Evolutionary conservation across 1,140 invertebrate genomes (phyloP).

Genomic region (Chironomus tepperi): DNA sequence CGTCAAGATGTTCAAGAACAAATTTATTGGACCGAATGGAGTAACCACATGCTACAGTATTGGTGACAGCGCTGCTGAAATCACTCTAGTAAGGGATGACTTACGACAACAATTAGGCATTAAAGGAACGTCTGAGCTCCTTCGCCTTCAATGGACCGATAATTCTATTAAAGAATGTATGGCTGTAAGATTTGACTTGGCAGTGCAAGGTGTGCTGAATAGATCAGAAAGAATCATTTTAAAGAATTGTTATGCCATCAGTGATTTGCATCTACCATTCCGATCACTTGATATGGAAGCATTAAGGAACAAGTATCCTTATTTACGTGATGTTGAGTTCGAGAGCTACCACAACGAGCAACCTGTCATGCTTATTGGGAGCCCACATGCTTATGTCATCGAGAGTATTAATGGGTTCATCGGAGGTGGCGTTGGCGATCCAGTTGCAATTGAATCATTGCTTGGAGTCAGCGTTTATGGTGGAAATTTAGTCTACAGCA

Average conservation of each 20-base stretch:
- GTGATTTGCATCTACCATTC: background rate
- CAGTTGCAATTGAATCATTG: background rate
- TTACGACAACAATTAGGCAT: background rate
- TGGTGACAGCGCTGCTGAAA: background rate
- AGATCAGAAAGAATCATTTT: background rate
- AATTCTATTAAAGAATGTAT: background rate
- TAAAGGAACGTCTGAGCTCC: background rate
- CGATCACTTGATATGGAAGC: background rate
- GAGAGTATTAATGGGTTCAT: background rate
- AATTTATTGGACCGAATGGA: background rate
- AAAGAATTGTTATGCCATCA: background rate
- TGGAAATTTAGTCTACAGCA: background rate
- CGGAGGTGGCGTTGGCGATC: background rate
- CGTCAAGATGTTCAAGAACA: background rate
- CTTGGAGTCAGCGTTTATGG: background rate
- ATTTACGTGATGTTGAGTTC: background rate
- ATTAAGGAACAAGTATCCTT: background rate
- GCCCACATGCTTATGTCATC: background rate
- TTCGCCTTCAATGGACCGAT: background rate
- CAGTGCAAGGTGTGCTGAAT: background rate
- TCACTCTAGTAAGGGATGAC: background rate
- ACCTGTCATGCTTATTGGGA: background rate
- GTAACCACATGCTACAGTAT: background rate
- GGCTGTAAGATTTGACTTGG: background rate
- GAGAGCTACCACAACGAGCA: background rate